Evolutionary conservation across 2,797 vertebrate species (phyloP), one percentile per base, ranked within the genome.

Genomic region (Danio kyathit): DNA sequence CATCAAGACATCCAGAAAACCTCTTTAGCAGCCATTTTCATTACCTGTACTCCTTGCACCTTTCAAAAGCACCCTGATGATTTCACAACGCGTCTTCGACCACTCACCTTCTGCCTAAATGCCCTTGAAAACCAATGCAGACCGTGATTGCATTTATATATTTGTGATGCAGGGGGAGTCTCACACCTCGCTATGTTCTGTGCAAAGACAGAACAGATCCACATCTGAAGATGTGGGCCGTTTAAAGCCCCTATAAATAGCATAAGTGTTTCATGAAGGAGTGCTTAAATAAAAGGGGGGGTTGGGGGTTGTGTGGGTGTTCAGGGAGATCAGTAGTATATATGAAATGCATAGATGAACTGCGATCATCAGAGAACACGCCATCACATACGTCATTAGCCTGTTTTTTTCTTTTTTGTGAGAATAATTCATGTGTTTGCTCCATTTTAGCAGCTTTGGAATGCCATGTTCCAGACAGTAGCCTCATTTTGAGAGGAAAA

Each of bases 221-320:
- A 69, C 74, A 75, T 84, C 54, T 79, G 81, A 86, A 84, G 74
- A 80, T 86, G 78, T 78, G 71, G 80, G 74, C 59, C 16, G 64
- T 86, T 81, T 84, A 82, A 84, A 84, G 64, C 67, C 46, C 56
- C 83, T 84, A 84, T 82, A 82, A 81, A 86, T 86, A 84, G 83
- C 64, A 60, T 17, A 79, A 76, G 80, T 85, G 79, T 79, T 86
- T 64, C 64, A 69, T 80, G 60, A 70, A 70, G 65, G 70, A 46
- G 5, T 54, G 61, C 59, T 76, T 80, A 73, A 65, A 63, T 56
- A 7, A 0, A 29, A 16, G 49, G 29, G 43, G 75, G 54, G 66
- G 41, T 43, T 52, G 71, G 44, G 43, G 41, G 0, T 43, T 51
- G 67, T 57, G 66, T 61, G 60, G 67, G 61, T 19, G 71, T 64